Percentiles rank a stretch among this genome's conserved stretches.
phyloP scores from a whole-genome alignment of 2,888 invertebrate species.

The Laothoe populi region DNA sequence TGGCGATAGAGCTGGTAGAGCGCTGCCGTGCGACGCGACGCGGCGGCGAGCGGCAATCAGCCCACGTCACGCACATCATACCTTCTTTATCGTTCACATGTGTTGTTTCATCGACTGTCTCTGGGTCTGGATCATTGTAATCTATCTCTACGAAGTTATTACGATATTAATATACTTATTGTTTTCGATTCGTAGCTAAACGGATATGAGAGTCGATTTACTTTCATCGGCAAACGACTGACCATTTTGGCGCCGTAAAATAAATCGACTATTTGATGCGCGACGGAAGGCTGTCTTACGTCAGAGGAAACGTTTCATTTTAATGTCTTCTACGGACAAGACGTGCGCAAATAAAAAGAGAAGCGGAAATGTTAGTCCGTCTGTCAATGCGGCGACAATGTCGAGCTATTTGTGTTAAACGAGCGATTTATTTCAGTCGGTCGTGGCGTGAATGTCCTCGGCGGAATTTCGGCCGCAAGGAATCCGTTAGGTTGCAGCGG shows the following conservation, averaged over 20 bases:
- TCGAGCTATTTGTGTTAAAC: slow-evolving; percentile 82
- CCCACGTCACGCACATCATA: slow-evolving; percentile 74
- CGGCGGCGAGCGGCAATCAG: slow-evolving; percentile 38
- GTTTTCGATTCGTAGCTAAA: slow-evolving; percentile 42
- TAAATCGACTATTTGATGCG: slow-evolving; percentile 51
- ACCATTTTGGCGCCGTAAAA: slow-evolving; percentile 37
- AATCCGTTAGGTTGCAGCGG: slow-evolving; percentile 73
- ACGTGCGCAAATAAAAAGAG: slow-evolving; percentile 63
- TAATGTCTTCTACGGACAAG: slow-evolving; percentile 47
- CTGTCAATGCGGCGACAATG: slow-evolving; percentile 81
- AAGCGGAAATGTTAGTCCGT: slow-evolving; percentile 78
- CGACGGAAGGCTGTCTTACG: slow-evolving; percentile 61
- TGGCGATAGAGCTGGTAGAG: slow-evolving; percentile 55
- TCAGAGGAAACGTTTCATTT: slow-evolving; percentile 63
- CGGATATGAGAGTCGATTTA: slow-evolving; percentile 55
- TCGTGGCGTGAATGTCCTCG: slow-evolving; percentile 81
- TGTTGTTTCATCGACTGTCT: slow-evolving; percentile 48
- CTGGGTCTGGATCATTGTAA: slow-evolving; percentile 39
- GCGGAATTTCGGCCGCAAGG: slow-evolving; percentile 81
- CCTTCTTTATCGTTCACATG: slow-evolving; percentile 62
- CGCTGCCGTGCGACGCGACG: slow-evolving; percentile 37
- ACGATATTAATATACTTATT: slow-evolving; percentile 32
- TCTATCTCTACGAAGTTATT: background rate
- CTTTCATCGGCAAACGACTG: slow-evolving; percentile 38
- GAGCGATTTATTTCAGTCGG: slow-evolving; percentile 83